Conservation (phyloP, 2,888 invertebrate species). For the Desoria tigrina region DNA sequence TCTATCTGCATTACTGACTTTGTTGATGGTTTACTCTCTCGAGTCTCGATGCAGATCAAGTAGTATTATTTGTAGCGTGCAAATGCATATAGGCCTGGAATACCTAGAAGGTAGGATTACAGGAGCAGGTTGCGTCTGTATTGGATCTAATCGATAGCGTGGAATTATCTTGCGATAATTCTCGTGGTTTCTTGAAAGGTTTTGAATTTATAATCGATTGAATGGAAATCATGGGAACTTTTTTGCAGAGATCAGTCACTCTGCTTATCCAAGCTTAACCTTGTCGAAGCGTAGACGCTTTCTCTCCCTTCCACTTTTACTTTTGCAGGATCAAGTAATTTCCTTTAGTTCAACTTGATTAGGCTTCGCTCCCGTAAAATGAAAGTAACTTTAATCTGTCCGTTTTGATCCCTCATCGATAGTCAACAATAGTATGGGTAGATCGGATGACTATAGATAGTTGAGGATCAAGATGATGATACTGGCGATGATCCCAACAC, state of each 20-base stretch:
- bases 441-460: too few species aligned
- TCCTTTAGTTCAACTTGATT: slow-evolving; percentile 22
- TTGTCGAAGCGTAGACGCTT: slow-evolving; percentile 19
- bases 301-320: slow-evolving; percentile 24
- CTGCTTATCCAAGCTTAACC: slow-evolving; percentile 22
- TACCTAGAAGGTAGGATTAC: too few species aligned
- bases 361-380: slow-evolving; percentile 22
- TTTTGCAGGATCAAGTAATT: slow-evolving; percentile 11
- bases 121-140: too few species aligned
- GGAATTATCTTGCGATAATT: background rate
- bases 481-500: background rate
- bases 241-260: slow-evolving; percentile 6
- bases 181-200: background rate
- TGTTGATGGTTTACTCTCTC: too few species aligned
- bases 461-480: too few species aligned
- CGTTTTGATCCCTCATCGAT: background rate
- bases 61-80: too few species aligned
- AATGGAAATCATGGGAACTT: slow-evolving; percentile 7
- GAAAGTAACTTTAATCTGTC: slow-evolving; percentile 20
- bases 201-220: background rate
- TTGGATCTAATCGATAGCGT: background rate
- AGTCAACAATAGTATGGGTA: background rate
- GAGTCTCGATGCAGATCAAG: too few species aligned
- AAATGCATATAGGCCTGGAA: too few species aligned
- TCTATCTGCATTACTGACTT: too few species aligned